Base-by-base conservation (phyloP, 2,113 vertebrate genomes). In the Menidia beryllina region DNA sequence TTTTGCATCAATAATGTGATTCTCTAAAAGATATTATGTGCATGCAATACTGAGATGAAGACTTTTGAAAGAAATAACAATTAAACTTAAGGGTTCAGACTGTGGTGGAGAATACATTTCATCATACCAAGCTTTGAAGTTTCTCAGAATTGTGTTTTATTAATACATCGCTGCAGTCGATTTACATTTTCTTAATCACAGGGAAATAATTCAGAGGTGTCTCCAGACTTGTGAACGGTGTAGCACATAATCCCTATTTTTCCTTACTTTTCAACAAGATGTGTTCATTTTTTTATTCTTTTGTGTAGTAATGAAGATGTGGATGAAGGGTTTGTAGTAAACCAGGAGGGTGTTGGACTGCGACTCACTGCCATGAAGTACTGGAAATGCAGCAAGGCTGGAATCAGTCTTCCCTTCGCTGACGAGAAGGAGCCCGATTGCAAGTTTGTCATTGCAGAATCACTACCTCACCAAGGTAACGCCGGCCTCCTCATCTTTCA, bases 381-480 rank as follows among this genome's bases (percentile, higher is more conserved):
- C 1, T 91, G 93, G 90, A 94, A 92, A 41, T 93, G 89, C 85
- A 92, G 85, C 48, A 64, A 94, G 58, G 70, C 51, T 0, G 92
- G 92, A 21, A 60, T 93, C 5, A 1, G 54, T 3, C 84, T 93
- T 14, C 81, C 92, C 0, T 79, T 61, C 4, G 56, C 19, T 19
- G 58, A 83, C 51, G 43, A 68, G 34, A 87, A 86, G 4, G 87
- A 94, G 24, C 86, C 88, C 0, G 78, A 93, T 86, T 97, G 95
- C 89, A 97, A 96, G 86, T 93, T 99, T 17, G 90, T 99, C 56
- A 83, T 99, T 0, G 95, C 94, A 0, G 98, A 99, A 70, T 96
- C 97, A 1, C 86, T 98, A 21, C 90, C 91, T 0, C 43, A 90
- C 13, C 69, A 82, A 8, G 85, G 93, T 93, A 74, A 45, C 0